Evolutionary conservation across 1,140 invertebrate genomes (phyloP), one percentile per base, ranked within the genome.

Genomic region (Dysdera silvatica): DNA sequence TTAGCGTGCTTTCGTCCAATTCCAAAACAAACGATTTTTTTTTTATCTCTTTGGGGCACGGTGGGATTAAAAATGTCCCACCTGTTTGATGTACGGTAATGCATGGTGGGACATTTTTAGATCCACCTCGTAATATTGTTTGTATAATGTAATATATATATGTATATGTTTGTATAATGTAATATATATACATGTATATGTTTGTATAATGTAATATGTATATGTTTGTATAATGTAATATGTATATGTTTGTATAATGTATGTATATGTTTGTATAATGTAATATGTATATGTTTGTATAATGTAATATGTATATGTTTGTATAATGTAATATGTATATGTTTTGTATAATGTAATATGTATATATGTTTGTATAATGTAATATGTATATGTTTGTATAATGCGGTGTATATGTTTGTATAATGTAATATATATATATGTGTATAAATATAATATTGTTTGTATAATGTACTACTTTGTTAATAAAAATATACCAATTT

Each of bases 381-480:
- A 10, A 33, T 67, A 58, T 43, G 24, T 58, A 65, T 52, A 60
- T 56, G 52, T 66, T 41, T 49, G 40, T 68, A 51, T 71, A 51
- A 71, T 43, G 65, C 23, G 67, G 35, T 67, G 48, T 70, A 45
- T 70, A 48, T 64, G 40, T 69, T 49, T 69, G 45, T 64, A 63
- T 63, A 45, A 67, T 37, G 66, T 24, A 66, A 52, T 70, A 63
- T 66, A 45, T 68, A 37, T 53, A 29, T 57, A 29, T 47, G 35
- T 59, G 49, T 69, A 28, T 37, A 37, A 10, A 37, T 37, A 37
- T 37, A 37, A 10, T 10, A 10, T 10, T 37, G n/a, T 37, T 10
- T 37, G n/a, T 37, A 37, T 37, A 37, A 10, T 10, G 8, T 10
- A 10, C 8, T 37, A 37, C n/a, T 10, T 37, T 10, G 8, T 10